Base-by-base conservation (phyloP, 2,888 invertebrate species). In the Zele albiditarsus region DNA sequence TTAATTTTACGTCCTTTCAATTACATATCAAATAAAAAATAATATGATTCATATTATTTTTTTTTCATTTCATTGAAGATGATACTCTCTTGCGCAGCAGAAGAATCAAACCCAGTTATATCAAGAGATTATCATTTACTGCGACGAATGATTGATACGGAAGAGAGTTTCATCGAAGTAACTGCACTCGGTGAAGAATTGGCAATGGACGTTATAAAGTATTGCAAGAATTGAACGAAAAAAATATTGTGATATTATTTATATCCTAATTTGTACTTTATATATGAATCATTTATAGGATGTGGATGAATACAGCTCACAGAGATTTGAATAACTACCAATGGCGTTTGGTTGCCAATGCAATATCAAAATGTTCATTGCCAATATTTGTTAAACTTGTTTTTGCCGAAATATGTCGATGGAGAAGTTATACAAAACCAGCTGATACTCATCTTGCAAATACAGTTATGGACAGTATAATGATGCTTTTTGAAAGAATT, bases 301-400 rank as follows among this genome's bases (percentile, higher is more conserved):
- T 96, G 91, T 99, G 98, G 99, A 96, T 99, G 94, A 93, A 94
- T 80, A 95, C 95, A 8, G 96, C 95, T 0, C 95, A 95, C 74
- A 91, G 98, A 16, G 97, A 97, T 85, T 90, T 99, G 2, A 95
- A 95, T 60, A 96, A 97, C 86, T 96, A 96, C 87, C 98, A 98
- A 85, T 98, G 98, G 98, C 93, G 96, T 49, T 90, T 98, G 70
- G 98, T 98, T 0, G 95, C 97, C 20, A 98, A 97, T 84, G 98
- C 97, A 0, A 96, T 98, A 46, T 94, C 94, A 16, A 95, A 96
- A 85, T 98, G 98, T 86, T 98, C 98, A 0, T 90, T 98, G 71
- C 98, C 99, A 0, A 97, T 99, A 78, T 99, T 98, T 87, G 97
- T 99, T 0, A 99, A 99, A 90, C 91, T 99, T 60, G 98, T 99